phyloP scores from a whole-genome alignment of 2,113 vertebrate species.

The Rissa tridactyla region DNA sequence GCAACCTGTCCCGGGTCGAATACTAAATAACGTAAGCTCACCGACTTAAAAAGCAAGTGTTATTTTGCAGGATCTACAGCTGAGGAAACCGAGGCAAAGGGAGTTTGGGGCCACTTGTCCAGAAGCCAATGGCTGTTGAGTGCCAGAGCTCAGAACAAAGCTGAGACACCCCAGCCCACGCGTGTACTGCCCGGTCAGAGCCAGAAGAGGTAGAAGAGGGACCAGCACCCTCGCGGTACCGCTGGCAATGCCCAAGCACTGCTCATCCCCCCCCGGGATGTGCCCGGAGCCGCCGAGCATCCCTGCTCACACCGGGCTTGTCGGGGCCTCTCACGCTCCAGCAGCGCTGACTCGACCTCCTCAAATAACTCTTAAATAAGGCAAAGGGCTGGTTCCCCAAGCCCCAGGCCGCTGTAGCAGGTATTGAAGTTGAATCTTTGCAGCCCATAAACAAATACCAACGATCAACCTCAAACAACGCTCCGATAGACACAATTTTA shows the following conservation, averaged over 20 bases:
- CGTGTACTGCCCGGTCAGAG: fast-evolving
- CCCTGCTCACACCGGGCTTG: neutral
- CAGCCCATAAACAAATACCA: neutral
- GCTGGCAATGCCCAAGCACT: neutral
- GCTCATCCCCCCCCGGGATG: too few relatives aligned
- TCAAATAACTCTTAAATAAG: fast-evolving
- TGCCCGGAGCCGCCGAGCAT: neutral
- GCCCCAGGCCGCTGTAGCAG: neutral
- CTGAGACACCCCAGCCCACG: fast-evolving
- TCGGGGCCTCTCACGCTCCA: fast-evolving
- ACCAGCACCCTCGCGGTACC: neutral
- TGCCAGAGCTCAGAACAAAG: neutral
- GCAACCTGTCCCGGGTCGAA: neutral
- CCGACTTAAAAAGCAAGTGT: fast-evolving
- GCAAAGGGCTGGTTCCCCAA: neutral
- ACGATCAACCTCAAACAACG: neutral
- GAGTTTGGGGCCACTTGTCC: neutral
- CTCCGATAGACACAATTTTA: neutral
- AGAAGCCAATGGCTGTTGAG: neutral
- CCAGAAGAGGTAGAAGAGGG: neutral
- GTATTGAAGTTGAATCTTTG: neutral
- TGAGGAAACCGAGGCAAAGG: neutral
- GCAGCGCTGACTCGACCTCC: neutral
- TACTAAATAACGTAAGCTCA: fast-evolving
- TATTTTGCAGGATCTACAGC: neutral